Conservation (phyloP, 2,888 invertebrate genomes). For the Caenorhabditis sinica region DNA sequence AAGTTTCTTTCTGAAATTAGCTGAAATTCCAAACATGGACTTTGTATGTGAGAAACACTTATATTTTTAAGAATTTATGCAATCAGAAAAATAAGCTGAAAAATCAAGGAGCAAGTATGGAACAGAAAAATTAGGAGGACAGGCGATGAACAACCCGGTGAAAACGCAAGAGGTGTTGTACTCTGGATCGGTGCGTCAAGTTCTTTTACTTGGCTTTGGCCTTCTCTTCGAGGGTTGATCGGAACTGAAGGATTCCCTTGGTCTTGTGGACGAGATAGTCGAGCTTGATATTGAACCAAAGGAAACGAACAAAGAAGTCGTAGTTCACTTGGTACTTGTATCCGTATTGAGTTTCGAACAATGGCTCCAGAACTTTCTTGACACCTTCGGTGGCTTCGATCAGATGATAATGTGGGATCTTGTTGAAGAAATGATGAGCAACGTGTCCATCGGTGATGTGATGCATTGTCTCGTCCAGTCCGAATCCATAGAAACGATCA, state of each 20-base stretch:
- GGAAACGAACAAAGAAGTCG: slow-evolving; percentile 77
- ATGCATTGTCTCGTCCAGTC: slow-evolving; percentile 71
- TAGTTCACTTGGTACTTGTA: slow-evolving; percentile 77
- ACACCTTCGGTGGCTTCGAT: slow-evolving; percentile 80
- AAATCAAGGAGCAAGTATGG: slow-evolving; percentile 7
- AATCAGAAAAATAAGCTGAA: slow-evolving; percentile 1
- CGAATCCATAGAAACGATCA: slow-evolving; percentile 73
- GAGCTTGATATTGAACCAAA: slow-evolving; percentile 77
- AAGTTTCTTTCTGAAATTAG: background rate
- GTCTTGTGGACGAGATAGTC: slow-evolving; percentile 79
- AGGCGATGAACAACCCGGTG: slow-evolving; percentile 51
- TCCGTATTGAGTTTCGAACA: slow-evolving; percentile 69
- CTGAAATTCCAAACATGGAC: background rate
- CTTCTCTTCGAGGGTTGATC: slow-evolving; percentile 61
- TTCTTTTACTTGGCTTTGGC: slow-evolving; percentile 43
- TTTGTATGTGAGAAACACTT: background rate
- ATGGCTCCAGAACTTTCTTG: slow-evolving; percentile 69
- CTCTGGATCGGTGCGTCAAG: slow-evolving; percentile 20
- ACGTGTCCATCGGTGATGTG: slow-evolving; percentile 79
- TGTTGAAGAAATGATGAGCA: slow-evolving; percentile 81
- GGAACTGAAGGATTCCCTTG: slow-evolving; percentile 78
- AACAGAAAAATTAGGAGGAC: slow-evolving; percentile 26
- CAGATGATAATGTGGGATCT: slow-evolving; percentile 80
- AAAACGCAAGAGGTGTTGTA: slow-evolving; percentile 42
- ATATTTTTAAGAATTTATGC: slow-evolving; percentile 5